These are phyloP conservation scores for Microplitis demolitor DNA, from an alignment of 1,140 invertebrate genomes.

Conservation along the genomic window DNA sequence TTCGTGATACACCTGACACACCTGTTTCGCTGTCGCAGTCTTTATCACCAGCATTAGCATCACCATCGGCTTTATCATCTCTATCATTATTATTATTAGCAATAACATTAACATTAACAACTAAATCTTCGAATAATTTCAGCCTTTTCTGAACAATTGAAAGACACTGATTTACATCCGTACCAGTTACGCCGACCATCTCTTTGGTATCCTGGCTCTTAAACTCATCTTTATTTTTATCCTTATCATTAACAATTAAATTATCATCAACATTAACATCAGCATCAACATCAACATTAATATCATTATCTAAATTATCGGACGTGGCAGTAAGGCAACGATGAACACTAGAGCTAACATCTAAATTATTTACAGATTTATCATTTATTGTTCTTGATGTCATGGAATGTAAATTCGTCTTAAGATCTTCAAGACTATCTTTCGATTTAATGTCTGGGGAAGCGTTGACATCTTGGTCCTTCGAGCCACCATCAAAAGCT, in stretches of 20 bases:
- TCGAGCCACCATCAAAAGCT: slow-evolving; percentile 39
- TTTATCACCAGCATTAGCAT: neutral
- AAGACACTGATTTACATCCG: slow-evolving; percentile 27
- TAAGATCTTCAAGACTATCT: slow-evolving; percentile 11
- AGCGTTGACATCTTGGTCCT: slow-evolving; percentile 12
- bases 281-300: neutral
- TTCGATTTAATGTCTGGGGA: neutral
- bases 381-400: slow-evolving; percentile 13
- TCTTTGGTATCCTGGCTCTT: slow-evolving; percentile 50
- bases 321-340: slow-evolving; percentile 43
- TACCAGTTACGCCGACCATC: slow-evolving; percentile 24
- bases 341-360: slow-evolving; percentile 27
- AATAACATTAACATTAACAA: neutral
- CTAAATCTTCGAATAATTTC: slow-evolving; percentile 43
- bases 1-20: neutral
- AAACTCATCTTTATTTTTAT: slow-evolving; percentile 18
- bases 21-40: neutral
- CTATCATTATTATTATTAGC: neutral
- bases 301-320: slow-evolving; percentile 35
- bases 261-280: slow-evolving; percentile 22
- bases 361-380: slow-evolving; percentile 10
- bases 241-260: slow-evolving; percentile 27
- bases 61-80: neutral
- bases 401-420: slow-evolving; percentile 18
- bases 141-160: slow-evolving; percentile 49